These are phyloP conservation scores for Lordiphosa fenestrarum DNA, from an alignment of 2,888 invertebrate species.

Conservation along the genomic window DNA sequence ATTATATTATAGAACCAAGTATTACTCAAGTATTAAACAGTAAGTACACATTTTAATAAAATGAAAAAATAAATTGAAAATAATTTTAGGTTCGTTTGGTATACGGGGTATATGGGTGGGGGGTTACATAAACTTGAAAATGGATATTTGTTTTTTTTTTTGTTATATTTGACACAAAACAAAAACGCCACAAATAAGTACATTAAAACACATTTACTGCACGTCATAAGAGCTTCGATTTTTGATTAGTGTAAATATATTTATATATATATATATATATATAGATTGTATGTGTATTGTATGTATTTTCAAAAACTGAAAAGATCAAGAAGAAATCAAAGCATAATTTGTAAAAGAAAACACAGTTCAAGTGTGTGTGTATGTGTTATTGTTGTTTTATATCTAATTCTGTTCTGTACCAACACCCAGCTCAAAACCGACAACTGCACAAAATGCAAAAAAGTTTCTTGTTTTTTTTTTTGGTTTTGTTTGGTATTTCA, in stretches of 20 bases:
- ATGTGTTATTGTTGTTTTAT: constrained; percentile 32
- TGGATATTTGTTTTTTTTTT: constrained; percentile 39
- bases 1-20: constrained; percentile 17
- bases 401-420: not conserved
- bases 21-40: constrained; percentile 20
- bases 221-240: constrained; percentile 79
- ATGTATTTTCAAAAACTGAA: constrained; percentile 37
- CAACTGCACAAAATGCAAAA: constrained; percentile 68
- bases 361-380: constrained; percentile 41
- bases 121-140: constrained; percentile 15
- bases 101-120: constrained; percentile 13
- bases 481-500: constrained; percentile 12
- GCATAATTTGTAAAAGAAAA: constrained; percentile 30
- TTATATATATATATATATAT: constrained; percentile 26
- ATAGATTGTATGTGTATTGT: constrained; percentile 15
- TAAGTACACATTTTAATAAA: constrained; percentile 19
- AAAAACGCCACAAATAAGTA: constrained; percentile 62
- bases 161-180: constrained; percentile 40
- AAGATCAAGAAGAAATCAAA: constrained; percentile 37
- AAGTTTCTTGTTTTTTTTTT: constrained; percentile 20
- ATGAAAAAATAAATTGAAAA: constrained; percentile 20
- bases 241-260: constrained; percentile 41
- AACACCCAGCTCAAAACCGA: constrained; percentile 77
- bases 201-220: constrained; percentile 74
- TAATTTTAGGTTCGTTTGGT: constrained; percentile 3